Evolutionary conservation across 2,888 invertebrate genomes (phyloP), one percentile per base, ranked within the genome.

Genomic region (Hirudinaria manillensis): DNA sequence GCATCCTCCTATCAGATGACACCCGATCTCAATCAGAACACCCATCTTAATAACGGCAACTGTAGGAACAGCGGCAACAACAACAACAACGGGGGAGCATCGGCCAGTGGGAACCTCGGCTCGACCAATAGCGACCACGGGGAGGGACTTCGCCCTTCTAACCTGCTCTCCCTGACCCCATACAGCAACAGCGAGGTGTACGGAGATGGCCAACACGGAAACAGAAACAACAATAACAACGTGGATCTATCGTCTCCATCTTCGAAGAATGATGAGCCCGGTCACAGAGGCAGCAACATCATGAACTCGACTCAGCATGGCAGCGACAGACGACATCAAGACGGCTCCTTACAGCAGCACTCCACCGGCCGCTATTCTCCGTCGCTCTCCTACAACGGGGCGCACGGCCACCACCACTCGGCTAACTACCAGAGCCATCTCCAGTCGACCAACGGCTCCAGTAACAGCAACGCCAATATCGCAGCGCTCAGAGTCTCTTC

Each of bases 171-270:
- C 7, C 16, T 38, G 24, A 36, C 34, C 16, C 24, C 7, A n/a
- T 70, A 36, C 24, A 51, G 38, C 21, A 38, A 36, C n/a, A 16
- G 70, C 10, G n/a, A 70, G n/a, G 51, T 19, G 36, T 36, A 36
- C 38, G 36, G 27, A 1, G 38, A 21, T 7, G 16, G 38, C n/a
- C 21, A 70, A n/a, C 24, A 70, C 38, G 45, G 24, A 21, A 70
- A 27, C 45, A 70, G 45, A 3, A 70, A 13, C 45, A 70, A 70
- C 45, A 70, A 36, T 45, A 70, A 70, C n/a, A 70, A 38, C 70
- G 38, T 36, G 61, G 61, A 61, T 24, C 29, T 61, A n/a, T 61
- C 61, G 61, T 68, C 36, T n/a, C 68, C 68, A 4, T 34, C 32
- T 7, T 32, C 68, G 10, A 68, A 68, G n/a, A 34, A n/a, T 13